phyloP scores from a whole-genome alignment of 2,113 vertebrate genomes.

The Agapornis roseicollis region DNA sequence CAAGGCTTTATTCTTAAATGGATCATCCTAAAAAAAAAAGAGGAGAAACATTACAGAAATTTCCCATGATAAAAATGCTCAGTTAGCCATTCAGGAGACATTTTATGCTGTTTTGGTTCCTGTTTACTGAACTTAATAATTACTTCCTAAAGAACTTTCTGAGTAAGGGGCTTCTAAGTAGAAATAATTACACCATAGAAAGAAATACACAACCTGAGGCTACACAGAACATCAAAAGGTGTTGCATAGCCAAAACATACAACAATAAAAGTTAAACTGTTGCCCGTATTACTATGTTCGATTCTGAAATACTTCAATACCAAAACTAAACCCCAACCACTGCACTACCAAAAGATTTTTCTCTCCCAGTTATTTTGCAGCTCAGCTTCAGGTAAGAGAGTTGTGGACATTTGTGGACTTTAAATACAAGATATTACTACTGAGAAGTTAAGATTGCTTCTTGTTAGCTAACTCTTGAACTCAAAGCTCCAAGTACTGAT shows the following conservation, averaged over 20 bases:
- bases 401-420: background rate
- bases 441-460: background rate
- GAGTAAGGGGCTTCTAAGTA: background rate
- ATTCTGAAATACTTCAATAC: background rate
- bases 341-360: background rate
- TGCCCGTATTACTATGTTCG: background rate
- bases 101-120: background rate
- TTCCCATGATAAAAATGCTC: background rate
- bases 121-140: background rate
- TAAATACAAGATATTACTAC: background rate
- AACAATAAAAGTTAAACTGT: background rate
- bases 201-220: background rate
- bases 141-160: background rate
- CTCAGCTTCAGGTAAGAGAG: background rate
- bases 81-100: background rate
- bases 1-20: conserved; percentile 90
- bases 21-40: conserved; percentile 83
- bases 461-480: background rate
- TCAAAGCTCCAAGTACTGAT: background rate
- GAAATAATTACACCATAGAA: background rate
- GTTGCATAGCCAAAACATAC: background rate
- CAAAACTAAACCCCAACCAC: background rate
- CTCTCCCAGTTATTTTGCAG: background rate
- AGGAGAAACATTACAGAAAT: conserved; percentile 14
- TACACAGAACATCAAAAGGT: background rate